Percentiles rank a stretch among this genome's conserved stretches.
phyloP scores from a whole-genome alignment of 2,888 invertebrate species.

The Gisinianus flammeolus region DNA sequence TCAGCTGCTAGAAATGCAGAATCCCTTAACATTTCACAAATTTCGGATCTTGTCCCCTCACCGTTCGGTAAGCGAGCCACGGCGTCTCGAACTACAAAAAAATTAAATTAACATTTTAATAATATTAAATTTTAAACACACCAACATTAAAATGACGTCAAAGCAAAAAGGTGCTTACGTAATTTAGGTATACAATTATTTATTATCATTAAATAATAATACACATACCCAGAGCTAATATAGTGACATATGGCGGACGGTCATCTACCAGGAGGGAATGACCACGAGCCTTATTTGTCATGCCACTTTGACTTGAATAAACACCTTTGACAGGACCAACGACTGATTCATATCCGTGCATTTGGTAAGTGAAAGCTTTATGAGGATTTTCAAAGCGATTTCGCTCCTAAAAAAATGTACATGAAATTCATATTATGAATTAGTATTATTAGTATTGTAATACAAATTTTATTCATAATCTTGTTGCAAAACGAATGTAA shows the following conservation, averaged over 20 bases:
- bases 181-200: background rate
- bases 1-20: slow-evolving; percentile 69
- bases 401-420: slow-evolving; percentile 70
- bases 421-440: background rate
- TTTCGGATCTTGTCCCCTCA: slow-evolving; percentile 89
- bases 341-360: slow-evolving; percentile 84
- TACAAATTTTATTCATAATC: background rate
- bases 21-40: slow-evolving; percentile 83
- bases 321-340: slow-evolving; percentile 84
- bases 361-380: slow-evolving; percentile 86
- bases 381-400: slow-evolving; percentile 86
- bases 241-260: slow-evolving; percentile 88
- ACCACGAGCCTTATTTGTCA: slow-evolving; percentile 72
- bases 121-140: background rate
- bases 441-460: background rate
- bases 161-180: background rate
- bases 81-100: slow-evolving; percentile 78
- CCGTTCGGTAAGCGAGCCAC: slow-evolving; percentile 92
- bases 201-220: background rate
- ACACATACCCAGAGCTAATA: slow-evolving; percentile 73
- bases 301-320: slow-evolving; percentile 64
- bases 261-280: slow-evolving; percentile 80
- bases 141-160: background rate
- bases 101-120: background rate
- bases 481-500: background rate